Evolutionary conservation across 2,113 vertebrate genomes (phyloP), one percentile per base, ranked within the genome.

Genomic region (Zosterops lateralis): DNA sequence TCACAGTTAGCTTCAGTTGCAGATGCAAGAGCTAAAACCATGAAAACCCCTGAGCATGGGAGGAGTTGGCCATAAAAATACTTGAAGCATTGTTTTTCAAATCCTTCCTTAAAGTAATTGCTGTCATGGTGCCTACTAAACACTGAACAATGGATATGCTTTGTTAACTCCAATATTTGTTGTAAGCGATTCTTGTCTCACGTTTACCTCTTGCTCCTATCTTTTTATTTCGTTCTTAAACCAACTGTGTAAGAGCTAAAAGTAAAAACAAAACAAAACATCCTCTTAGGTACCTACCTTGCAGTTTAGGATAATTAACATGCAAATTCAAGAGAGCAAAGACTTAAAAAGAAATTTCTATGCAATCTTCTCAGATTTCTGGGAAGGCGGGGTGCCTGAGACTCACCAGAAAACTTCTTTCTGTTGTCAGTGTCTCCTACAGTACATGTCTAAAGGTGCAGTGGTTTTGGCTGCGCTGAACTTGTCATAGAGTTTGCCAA

Each of bases 21-120:
- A 92, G 72, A 86, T 88, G 67, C 71, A 90, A 84, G 36, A 81
- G 65, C 90, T 90, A 67, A 77, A 95, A 88, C 76, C 76, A 84
- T 78, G 65, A 87, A 96, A 94, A 87, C 80, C 89, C 86, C 32
- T 87, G 91, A 91, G 94, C 77, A 79, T 89, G 91, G 96, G 92
- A 95, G 89, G 89, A 91, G 80, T 76, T 93, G 4, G 2, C 32
- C 54, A 62, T 87, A 91, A 94, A 89, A 92, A 82, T 95, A 79
- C 42, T 79, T 76, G 47, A 91, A 85, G 81, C 38, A 78, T 90
- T 93, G 20, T 89, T 95, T 96, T 95, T 80, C 51, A 95, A 79
- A 80, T 92, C 38, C 42, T 92, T 89, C 58, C 70, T 89, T 73
- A 40, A 92, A 79, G 62, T 89, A 84, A 89, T 90, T 89, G 56